Conservation (phyloP, 1,140 invertebrate species). For the Sminthurides bifidus region DNA sequence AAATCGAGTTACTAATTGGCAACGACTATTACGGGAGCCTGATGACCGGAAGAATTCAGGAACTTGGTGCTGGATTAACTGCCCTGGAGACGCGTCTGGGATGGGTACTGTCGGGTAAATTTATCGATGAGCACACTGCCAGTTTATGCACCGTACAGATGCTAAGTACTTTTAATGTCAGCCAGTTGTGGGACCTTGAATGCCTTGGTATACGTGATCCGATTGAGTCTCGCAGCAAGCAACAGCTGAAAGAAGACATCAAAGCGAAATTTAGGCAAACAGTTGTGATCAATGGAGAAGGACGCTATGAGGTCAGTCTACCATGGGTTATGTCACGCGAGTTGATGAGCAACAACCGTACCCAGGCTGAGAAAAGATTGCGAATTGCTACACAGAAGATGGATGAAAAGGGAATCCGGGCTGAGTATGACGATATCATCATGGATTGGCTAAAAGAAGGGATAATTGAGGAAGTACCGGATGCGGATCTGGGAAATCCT, state of each 20-base stretch:
- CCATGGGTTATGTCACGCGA: too few relatives aligned
- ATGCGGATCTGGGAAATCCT: not conserved
- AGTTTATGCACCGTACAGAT: not conserved
- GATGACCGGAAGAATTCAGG: conserved; percentile 28
- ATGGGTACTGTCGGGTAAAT: conserved; percentile 34
- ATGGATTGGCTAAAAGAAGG: conserved; percentile 14
- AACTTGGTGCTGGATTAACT: conserved; percentile 31
- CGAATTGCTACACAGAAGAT: not conserved
- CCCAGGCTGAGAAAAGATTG: conserved; percentile 8
- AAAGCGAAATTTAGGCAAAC: not conserved
- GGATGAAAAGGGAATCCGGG: not conserved
- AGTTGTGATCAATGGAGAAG: not conserved
- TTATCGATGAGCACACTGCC: not conserved
- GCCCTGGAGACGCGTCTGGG: conserved; percentile 35
- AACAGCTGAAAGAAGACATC: conserved; percentile 20
- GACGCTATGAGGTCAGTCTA: conserved; percentile 8
- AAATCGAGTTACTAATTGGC: conserved; percentile 9
- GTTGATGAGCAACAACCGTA: too few relatives aligned
- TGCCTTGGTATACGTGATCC: conserved; percentile 35
- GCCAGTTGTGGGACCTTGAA: not conserved
- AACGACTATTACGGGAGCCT: not conserved
- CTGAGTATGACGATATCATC: conserved; percentile 19
- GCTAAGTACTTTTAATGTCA: not conserved
- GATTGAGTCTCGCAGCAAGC: conserved; percentile 25
- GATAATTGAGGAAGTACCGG: conserved; percentile 18